These are phyloP conservation scores for Pachycephala philippinensis DNA, from an alignment of 2,113 vertebrate species.

Conservation along the genomic window DNA sequence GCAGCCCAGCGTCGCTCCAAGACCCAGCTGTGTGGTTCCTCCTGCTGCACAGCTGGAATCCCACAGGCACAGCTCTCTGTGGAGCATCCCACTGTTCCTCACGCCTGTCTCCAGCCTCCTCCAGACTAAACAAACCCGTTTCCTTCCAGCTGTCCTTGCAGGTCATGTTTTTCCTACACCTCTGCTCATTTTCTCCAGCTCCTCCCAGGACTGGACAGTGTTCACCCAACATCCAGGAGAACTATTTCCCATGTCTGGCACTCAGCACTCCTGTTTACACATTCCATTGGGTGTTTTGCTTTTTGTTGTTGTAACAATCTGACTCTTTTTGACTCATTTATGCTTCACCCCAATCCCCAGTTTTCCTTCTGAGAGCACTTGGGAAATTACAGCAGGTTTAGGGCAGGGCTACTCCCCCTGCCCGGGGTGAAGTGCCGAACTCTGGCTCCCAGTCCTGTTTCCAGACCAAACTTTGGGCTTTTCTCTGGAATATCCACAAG, in stretches of 20 bases:
- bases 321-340: background rate
- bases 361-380: background rate
- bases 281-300: background rate
- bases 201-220: background rate
- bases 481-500: background rate
- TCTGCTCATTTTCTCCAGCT: constrained; percentile 38
- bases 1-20: fast-evolving
- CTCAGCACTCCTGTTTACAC: background rate
- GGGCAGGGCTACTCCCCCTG: background rate
- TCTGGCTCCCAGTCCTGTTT: background rate
- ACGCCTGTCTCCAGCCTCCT: background rate
- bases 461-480: background rate
- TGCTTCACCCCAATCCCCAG: background rate
- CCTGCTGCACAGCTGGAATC: background rate
- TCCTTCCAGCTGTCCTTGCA: background rate
- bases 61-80: background rate
- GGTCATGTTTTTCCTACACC: constrained; percentile 43
- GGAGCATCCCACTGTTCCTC: background rate
- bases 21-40: background rate
- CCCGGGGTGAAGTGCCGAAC: background rate
- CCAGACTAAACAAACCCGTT: background rate
- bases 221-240: background rate
- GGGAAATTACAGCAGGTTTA: background rate
- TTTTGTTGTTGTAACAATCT: background rate
- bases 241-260: background rate